A percentile compares a stretch with the other conserved stretches of the same genome.
These are phyloP conservation scores for Perizoma flavofasciatum DNA, from an alignment of 2,888 invertebrate genomes.

Conservation along the genomic window DNA sequence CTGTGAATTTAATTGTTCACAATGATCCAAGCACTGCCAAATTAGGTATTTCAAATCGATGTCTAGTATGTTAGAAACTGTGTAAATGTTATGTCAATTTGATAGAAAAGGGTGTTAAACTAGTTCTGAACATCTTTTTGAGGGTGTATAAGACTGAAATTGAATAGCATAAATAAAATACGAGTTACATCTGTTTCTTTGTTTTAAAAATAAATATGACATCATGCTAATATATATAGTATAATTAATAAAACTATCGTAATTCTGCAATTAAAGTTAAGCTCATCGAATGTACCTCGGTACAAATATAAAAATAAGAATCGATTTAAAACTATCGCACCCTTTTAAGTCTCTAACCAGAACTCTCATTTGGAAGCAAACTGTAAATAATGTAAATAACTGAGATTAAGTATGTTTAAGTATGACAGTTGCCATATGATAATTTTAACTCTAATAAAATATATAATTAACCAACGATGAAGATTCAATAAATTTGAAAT, in stretches of 20 bases:
- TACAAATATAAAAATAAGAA: conserved; percentile 5
- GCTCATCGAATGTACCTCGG: conserved; percentile 32
- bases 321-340: conserved; percentile 3
- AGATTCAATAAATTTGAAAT: conserved; percentile 44
- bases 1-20: not conserved
- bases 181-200: conserved; percentile 2
- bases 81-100: conserved; percentile 56
- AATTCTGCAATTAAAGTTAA: conserved; percentile 2
- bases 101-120: conserved; percentile 42
- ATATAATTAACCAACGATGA: conserved; percentile 36
- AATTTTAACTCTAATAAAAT: conserved; percentile 40
- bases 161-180: conserved; percentile 48
- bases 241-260: not conserved
- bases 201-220: conserved; percentile 3
- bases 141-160: conserved; percentile 69
- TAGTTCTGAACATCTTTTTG: conserved; percentile 53
- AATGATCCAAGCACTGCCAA: conserved; percentile 29
- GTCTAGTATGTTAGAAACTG: conserved; percentile 23
- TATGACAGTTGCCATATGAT: conserved; percentile 68
- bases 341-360: conserved; percentile 9
- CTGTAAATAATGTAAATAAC: conserved; percentile 50
- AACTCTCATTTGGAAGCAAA: conserved; percentile 34
- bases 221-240: not conserved
- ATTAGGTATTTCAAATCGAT: conserved; percentile 27
- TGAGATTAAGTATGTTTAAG: conserved; percentile 46